These are phyloP conservation scores for Poeciliopsis turneri DNA, from an alignment of 2,797 vertebrate genomes.

Conservation along the genomic window DNA sequence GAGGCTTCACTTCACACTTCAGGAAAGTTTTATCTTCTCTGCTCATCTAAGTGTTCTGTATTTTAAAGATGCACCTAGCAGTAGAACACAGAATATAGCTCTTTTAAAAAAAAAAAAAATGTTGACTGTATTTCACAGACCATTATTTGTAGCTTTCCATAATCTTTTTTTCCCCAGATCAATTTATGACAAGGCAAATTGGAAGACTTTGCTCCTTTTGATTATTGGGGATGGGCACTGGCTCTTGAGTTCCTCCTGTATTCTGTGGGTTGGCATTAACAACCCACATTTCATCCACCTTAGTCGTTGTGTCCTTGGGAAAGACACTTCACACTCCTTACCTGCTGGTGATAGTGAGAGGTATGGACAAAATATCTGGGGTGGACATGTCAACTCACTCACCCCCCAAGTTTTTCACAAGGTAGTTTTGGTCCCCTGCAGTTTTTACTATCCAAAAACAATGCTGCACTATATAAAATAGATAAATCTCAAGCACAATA, in stretches of 20 bases:
- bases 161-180: neutral
- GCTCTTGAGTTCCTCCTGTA: neutral
- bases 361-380: neutral
- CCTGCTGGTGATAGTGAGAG: neutral
- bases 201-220: neutral
- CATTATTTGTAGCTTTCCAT: neutral
- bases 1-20: slow-evolving; percentile 1
- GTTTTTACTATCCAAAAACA: neutral
- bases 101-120: neutral
- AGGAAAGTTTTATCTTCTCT: slow-evolving; percentile 9
- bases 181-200: neutral
- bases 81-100: neutral
- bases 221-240: neutral
- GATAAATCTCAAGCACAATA: neutral
- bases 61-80: neutral
- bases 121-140: neutral
- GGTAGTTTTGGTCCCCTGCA: neutral
- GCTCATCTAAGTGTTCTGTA: slow-evolving; percentile 3
- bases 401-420: neutral
- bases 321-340: neutral
- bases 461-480: neutral
- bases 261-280: neutral
- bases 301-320: neutral
- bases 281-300: neutral
- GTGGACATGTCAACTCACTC: neutral